phyloP scores from a whole-genome alignment of 35 echinoderm and acorn worm genomes.

The Apostichopus japonicus region DNA sequence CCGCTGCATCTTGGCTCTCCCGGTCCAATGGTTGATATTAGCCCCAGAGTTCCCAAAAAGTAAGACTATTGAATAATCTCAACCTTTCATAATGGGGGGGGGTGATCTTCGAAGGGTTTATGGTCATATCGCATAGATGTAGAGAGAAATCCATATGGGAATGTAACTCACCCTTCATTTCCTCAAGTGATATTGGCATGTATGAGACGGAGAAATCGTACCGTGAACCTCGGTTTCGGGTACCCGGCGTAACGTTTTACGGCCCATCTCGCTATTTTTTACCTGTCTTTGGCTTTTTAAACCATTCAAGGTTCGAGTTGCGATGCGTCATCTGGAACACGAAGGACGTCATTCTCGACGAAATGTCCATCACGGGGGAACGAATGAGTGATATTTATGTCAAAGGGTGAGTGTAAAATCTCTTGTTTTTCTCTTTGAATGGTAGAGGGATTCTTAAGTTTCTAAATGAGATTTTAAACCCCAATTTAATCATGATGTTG shows the following conservation, averaged over 20 bases:
- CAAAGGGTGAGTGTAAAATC: conserved; percentile 68
- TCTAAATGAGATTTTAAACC: neutral
- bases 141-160: too few species aligned
- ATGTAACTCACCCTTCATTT: too few species aligned
- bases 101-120: too few species aligned
- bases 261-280: too few species aligned
- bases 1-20: conserved; percentile 79
- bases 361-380: conserved; percentile 70
- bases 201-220: too few species aligned
- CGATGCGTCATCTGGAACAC: conserved; percentile 89
- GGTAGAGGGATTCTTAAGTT: neutral
- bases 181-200: too few species aligned
- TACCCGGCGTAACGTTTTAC: too few species aligned
- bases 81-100: neutral
- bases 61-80: conserved; percentile 57
- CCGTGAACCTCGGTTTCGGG: too few species aligned
- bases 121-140: too few species aligned
- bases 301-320: conserved; percentile 58
- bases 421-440: neutral
- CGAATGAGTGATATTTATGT: conserved; percentile 91
- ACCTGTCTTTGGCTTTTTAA: too few species aligned
- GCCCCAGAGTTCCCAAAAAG: conserved; percentile 64
- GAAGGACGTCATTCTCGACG: conserved; percentile 69
- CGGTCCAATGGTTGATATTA: conserved; percentile 57
- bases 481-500: too few species aligned